These are phyloP conservation scores for Melipona bicolor DNA, from an alignment of 2,888 invertebrate genomes.

Conservation along the genomic window DNA sequence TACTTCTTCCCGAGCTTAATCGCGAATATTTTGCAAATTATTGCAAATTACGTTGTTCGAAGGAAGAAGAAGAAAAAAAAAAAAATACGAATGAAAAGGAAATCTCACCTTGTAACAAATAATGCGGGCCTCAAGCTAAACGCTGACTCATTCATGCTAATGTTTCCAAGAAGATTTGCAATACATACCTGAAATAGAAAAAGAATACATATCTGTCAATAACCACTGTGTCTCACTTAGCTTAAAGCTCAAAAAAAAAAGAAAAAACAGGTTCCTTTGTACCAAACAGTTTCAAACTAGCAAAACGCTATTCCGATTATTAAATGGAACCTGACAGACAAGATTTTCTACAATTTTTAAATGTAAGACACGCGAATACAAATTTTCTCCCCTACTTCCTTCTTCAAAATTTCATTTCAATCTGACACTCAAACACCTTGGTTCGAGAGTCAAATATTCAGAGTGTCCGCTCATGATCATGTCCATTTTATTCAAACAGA, in stretches of 20 bases:
- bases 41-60: neutral
- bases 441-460: too few relatives aligned
- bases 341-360: too few relatives aligned
- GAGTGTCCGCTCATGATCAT: too few relatives aligned
- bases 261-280: neutral
- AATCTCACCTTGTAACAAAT: constrained; percentile 30
- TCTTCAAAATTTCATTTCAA: too few relatives aligned
- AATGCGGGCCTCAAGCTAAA: constrained; percentile 2
- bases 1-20: neutral
- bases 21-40: neutral
- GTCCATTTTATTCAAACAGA: too few relatives aligned
- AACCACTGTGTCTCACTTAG: neutral
- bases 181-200: constrained; percentile 21
- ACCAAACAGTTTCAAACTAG: neutral
- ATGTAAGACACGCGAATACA: too few relatives aligned
- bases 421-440: too few relatives aligned
- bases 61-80: neutral
- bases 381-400: too few relatives aligned
- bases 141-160: constrained; percentile 5
- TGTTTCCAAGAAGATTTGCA: constrained; percentile 23
- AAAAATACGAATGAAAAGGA: constrained; percentile 3
- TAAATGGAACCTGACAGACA: too few relatives aligned
- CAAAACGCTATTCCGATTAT: neutral
- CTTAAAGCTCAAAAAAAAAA: neutral
- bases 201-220: constrained; percentile 13